Evolutionary conservation across 2,113 vertebrate genomes (phyloP), one percentile per base, ranked within the genome.

Genomic region (Pangasianodon hypophthalmus): DNA sequence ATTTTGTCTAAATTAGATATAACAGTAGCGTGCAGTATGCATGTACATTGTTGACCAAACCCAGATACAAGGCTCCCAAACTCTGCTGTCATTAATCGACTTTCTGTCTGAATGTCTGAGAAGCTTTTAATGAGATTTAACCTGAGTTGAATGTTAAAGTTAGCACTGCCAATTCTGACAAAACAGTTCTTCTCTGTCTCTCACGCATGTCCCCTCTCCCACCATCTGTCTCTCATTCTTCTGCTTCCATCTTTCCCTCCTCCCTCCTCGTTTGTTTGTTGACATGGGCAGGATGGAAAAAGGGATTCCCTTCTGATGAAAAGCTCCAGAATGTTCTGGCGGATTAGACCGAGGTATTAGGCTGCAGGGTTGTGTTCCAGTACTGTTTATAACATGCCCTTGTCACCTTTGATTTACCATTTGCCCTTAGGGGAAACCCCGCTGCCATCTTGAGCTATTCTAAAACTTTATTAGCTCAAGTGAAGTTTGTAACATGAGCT

Each of bases 101-200:
- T 56, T 37, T 69, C 46, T 50, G 29, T 52, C 64, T 37, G 41
- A 77, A 77, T 11, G 21, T 46, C 73, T 24, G 19, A 46, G 14
- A 18, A 46, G 44, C 19, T 24, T 10, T 46, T 85, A 64, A 71
- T 48, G 14, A n/a, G 60, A 85, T 67, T n/a, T 10, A 85, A n/a
- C 6, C 16, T 4, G 16, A 69, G n/a, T 3, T 52, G 8, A 32
- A 26, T n/a, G 84, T 50, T 50, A 86, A 69, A 67, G 24, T 67
- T 67, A n/a, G 44, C 41, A 19, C 46, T 32, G 44, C 24, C 41
- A n/a, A 50, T 67, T 64, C 56, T 46, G 83, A 56, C 21, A 83
- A 88, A 64, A 90, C 75, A 88, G 21, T 89, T 92, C 54, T 77
- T 92, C 44, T 79, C 75, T 75, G 67, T 73, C 86, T 88, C 75